Percentiles rank a stretch among this genome's conserved stretches.
phyloP scores from a whole-genome alignment of 2,797 vertebrate genomes.

The Diplodus puntazzo region DNA sequence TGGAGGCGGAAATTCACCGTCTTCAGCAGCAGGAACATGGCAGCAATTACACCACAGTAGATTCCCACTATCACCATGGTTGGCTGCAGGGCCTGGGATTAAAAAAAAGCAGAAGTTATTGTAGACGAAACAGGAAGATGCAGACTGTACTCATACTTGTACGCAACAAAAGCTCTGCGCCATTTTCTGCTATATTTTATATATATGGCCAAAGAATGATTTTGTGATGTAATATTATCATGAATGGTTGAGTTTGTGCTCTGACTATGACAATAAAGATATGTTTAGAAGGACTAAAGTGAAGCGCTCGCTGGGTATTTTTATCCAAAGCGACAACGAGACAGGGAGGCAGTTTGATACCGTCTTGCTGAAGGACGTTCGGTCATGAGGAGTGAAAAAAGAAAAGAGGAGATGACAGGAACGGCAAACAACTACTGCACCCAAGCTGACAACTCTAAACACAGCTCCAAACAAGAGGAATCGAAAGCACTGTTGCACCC shows the following conservation, averaged over 20 bases:
- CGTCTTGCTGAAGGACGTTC: background rate
- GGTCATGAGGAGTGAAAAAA: background rate
- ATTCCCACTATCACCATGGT: conserved; percentile 98
- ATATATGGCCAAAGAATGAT: background rate
- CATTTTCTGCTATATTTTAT: background rate
- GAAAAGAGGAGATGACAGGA: background rate
- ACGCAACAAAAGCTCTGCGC: background rate
- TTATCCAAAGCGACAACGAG: background rate
- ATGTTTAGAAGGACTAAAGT: background rate
- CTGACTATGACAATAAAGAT: background rate
- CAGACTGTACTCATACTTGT: background rate
- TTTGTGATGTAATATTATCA: background rate
- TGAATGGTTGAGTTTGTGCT: background rate
- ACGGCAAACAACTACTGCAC: background rate
- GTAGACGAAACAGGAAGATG: background rate
- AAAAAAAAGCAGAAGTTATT: conserved; percentile 10
- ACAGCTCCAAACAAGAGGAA: background rate
- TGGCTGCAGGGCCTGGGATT: conserved; percentile 93
- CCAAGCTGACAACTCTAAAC: background rate
- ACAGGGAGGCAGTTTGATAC: background rate
- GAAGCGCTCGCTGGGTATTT: background rate
- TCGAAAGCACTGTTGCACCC: background rate
- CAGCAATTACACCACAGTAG: conserved; percentile 97
- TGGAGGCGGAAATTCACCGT: conserved; percentile 97
- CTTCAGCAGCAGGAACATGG: conserved; percentile 97